Base-by-base conservation (phyloP, 2,888 invertebrate species). In the Ametastegia equiseti region DNA sequence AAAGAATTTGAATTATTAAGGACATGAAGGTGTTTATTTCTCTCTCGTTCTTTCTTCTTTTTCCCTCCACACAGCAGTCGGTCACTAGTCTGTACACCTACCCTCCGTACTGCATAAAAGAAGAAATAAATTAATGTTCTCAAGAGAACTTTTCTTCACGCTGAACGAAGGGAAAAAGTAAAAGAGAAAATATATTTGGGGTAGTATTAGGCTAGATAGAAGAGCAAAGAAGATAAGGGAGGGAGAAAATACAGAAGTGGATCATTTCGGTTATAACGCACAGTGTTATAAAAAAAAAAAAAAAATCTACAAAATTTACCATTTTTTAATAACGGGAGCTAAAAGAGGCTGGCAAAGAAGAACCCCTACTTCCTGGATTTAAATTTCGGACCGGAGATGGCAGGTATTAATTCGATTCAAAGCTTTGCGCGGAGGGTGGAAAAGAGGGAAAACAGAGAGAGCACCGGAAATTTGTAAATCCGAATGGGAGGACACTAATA, bases 271-370 rank as follows among this genome's bases (percentile, higher is more conserved):
- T n/a, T n/a, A n/a, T n/a, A n/a, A n/a, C 45, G 42, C 42, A 42
- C 27, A 42, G 42, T 45, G 60, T 78, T 60, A 60, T 42, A 45
- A 42, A 60, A 63, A 78, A 60, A 54, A 69, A 75, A 30, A 19
- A 50, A 33, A 15, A 75, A 50, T 75, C 60, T 78, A 60, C 27
- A 45, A 78, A 78, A 78, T 78, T 78, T 78, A 63, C 60, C 78
- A 78, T 78, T 78, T 78, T 78, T 78, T 78, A 57, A 78, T 78
- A 78, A 60, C 78, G 78, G 60, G n/a, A 11, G 60, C 78, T 33
- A 27, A 63, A 60, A 63, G 60, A 33, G n/a, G 60, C 63, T 50
- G 27, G 78, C 45, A 36, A 23, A 75, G 54, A 54, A 50, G 7
- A 50, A 15, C 36, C 36, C 60, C 30, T 54, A 60, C 54, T 36